Base-by-base conservation (phyloP, 2,113 vertebrate species). In the Hyla sarda region DNA sequence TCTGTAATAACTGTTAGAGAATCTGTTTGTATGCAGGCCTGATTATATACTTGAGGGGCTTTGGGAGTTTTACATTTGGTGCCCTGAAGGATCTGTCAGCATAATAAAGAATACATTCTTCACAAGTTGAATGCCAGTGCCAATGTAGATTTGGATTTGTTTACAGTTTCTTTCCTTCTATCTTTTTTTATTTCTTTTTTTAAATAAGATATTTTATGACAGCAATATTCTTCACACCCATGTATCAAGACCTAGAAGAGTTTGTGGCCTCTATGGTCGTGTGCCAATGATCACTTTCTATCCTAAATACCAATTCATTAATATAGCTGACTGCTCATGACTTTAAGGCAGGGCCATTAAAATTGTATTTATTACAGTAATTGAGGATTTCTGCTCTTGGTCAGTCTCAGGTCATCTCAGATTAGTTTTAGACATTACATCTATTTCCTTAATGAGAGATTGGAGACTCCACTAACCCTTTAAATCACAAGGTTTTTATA, bases 341-440 rank as follows among this genome's bases (percentile, higher is more conserved):
- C 32, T 62, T 76, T 41, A 80, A 80, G 78, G 65, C 78, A 65
- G 54, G 58, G 14, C 58, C 78, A 81, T 81, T 81, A 81, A 28
- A 47, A 81, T 81, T 65, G 45, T 81, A 81, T 81, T 81, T 81
- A 81, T 81, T 47, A 62, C 78, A 65, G 78, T 65, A 62, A 81
- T 62, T 81, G 78, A 81, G 56, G 58, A 60, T 81, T 81, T 81
- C 58, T 65, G n/a, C 78, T 62, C 78, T 65, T 65, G 78, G 78
- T 81, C 78, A 81, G 58, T 81, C 78, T 65, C 58, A 45, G 78
- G 78, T 81, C 78, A 81, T 81, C 34, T 65, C 32, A 81, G 78
- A 81, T 81, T 81, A 58, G 56, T 81, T 81, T 65, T 60, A 65
- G 58, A 65, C 37, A 81, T 45, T 81, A 62, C 32, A 81, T 81